These are phyloP conservation scores for Lichenostomus cassidix DNA, from an alignment of 2,113 vertebrate genomes.

Conservation along the genomic window DNA sequence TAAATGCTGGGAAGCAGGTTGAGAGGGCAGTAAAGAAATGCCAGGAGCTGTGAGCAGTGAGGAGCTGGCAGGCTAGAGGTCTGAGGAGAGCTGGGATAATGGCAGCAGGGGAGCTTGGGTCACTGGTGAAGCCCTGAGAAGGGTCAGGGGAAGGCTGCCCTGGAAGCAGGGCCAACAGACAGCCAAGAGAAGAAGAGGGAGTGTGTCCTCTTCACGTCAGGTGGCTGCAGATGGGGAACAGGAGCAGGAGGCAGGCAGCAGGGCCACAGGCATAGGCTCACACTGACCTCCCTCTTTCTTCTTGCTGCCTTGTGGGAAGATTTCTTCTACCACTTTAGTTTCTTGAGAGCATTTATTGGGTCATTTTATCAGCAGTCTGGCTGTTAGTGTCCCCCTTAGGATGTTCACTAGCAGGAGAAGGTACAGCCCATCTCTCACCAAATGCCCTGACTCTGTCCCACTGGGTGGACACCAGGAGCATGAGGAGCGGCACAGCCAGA, in stretches of 20 bases:
- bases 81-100: not conserved
- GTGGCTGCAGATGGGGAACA: not conserved
- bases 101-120: not conserved
- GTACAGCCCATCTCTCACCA: not conserved
- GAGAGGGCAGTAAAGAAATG: not conserved
- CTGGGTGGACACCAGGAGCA: not conserved
- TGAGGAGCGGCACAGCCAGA: not conserved
- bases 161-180: not conserved
- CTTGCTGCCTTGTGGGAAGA: not conserved
- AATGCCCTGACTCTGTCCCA: not conserved
- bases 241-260: not conserved
- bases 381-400: not conserved
- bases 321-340: not conserved
- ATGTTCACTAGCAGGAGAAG: not conserved
- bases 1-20: not conserved
- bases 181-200: not conserved
- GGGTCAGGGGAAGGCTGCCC: not conserved
- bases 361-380: not conserved
- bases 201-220: not conserved
- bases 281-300: not conserved
- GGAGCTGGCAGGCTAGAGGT: not conserved
- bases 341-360: not conserved
- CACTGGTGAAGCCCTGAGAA: accelerated
- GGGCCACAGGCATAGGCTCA: not conserved
- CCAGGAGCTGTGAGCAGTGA: not conserved